These are phyloP conservation scores for Tetrax tetrax DNA, from an alignment of 2,113 vertebrate species.

Conservation along the genomic window DNA sequence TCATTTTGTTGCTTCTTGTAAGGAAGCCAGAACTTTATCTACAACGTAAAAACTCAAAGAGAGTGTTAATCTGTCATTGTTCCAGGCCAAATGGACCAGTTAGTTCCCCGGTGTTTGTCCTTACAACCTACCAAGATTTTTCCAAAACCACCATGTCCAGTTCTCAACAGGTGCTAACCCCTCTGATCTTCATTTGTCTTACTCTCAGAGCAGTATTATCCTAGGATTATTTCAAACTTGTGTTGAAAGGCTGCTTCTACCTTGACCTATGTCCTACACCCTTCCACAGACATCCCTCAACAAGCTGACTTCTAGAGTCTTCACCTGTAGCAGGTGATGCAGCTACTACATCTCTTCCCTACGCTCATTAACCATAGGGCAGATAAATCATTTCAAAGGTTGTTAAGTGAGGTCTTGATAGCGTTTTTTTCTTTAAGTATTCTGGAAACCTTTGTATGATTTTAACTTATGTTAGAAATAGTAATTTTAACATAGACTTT, in stretches of 20 bases:
- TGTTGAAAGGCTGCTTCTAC: neutral
- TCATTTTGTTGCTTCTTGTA: neutral
- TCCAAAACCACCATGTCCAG: neutral
- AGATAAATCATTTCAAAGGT: neutral
- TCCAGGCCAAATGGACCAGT: neutral
- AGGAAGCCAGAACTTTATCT: neutral
- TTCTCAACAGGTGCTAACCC: neutral
- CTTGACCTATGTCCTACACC: neutral
- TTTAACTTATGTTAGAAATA: neutral
- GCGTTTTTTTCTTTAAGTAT: fast-evolving
- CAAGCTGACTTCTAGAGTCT: neutral
- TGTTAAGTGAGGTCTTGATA: fast-evolving
- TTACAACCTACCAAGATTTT: neutral
- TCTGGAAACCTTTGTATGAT: neutral
- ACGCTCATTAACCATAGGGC: neutral
- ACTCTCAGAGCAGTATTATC: neutral
- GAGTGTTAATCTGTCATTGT: neutral
- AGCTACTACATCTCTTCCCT: neutral
- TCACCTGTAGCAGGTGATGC: fast-evolving
- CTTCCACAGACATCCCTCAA: neutral
- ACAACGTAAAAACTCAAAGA: neutral
- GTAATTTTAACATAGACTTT: neutral
- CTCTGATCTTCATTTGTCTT: neutral
- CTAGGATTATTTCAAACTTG: neutral
- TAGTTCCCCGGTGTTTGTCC: neutral